These are phyloP conservation scores for Trichopoda pennipes DNA, from an alignment of 2,888 invertebrate genomes.

Conservation along the genomic window DNA sequence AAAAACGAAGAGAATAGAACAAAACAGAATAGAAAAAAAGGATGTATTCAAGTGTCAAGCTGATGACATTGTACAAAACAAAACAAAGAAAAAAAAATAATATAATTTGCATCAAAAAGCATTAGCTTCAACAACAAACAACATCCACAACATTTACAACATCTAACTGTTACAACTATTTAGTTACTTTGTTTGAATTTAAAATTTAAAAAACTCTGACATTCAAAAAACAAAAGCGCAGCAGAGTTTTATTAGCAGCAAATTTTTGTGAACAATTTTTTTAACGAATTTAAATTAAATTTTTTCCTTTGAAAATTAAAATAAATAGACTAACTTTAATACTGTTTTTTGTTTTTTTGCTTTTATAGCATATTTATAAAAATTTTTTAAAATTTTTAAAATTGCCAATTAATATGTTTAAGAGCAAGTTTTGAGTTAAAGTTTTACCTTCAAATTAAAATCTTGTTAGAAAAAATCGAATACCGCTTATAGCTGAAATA, in stretches of 20 bases:
- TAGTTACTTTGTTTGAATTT: constrained; percentile 49
- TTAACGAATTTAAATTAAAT: constrained; percentile 59
- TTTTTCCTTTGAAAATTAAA: constrained; percentile 29
- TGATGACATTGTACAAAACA: constrained; percentile 51
- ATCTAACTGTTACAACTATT: constrained; percentile 60
- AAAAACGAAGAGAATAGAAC: constrained; percentile 1
- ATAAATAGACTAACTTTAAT: constrained; percentile 34
- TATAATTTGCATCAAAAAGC: constrained; percentile 67
- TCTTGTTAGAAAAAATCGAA: no score
- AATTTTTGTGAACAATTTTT: constrained; percentile 46
- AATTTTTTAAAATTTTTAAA: constrained; percentile 55
- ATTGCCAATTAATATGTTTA: background rate
- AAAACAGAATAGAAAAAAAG: background rate
- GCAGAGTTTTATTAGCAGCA: constrained; percentile 52
- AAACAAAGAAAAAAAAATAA: constrained; percentile 56
- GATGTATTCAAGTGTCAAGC: constrained; percentile 53
- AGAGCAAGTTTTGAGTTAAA: no score
- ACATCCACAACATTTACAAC: constrained; percentile 42
- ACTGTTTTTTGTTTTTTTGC: constrained; percentile 23
- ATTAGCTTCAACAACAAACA: constrained; percentile 53
- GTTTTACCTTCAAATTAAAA: no score
- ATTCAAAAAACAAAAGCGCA: constrained; percentile 27
- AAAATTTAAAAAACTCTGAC: constrained; percentile 49
- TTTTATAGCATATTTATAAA: constrained; percentile 49
- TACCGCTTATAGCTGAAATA: no score